Conservation (phyloP, 2,797 vertebrate genomes). For the Mus caroli region DNA sequence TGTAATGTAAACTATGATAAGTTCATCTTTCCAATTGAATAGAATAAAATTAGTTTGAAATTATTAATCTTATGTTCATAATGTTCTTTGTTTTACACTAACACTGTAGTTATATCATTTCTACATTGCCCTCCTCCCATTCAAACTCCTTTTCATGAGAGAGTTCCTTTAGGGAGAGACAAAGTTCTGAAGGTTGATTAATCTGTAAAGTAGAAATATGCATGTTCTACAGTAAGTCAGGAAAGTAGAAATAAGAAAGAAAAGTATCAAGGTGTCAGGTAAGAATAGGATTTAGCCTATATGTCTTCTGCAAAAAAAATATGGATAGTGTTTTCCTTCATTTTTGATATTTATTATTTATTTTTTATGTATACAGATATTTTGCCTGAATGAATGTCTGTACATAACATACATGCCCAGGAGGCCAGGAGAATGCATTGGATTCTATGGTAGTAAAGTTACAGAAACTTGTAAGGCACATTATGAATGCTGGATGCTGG, state of each 20-base stretch:
- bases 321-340: neutral
- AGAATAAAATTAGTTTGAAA: neutral
- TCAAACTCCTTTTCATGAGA: neutral
- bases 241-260: neutral
- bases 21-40: neutral
- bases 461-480: neutral
- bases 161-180: neutral
- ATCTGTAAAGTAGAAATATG: slow-evolving; percentile 29
- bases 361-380: neutral
- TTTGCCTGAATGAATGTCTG: neutral
- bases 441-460: neutral
- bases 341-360: neutral
- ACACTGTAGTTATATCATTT: neutral
- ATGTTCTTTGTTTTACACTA: neutral
- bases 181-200: neutral
- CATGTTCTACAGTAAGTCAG: neutral
- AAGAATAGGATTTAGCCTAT: neutral
- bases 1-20: neutral
- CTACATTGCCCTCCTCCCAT: neutral
- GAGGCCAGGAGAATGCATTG: neutral
- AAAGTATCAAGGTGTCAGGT: neutral
- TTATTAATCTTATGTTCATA: neutral
- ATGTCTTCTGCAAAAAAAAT: neutral
- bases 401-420: neutral
- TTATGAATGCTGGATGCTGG: neutral